Evolutionary conservation across 2,888 invertebrate species (phyloP).

Genomic region (Tetragonisca angustula): DNA sequence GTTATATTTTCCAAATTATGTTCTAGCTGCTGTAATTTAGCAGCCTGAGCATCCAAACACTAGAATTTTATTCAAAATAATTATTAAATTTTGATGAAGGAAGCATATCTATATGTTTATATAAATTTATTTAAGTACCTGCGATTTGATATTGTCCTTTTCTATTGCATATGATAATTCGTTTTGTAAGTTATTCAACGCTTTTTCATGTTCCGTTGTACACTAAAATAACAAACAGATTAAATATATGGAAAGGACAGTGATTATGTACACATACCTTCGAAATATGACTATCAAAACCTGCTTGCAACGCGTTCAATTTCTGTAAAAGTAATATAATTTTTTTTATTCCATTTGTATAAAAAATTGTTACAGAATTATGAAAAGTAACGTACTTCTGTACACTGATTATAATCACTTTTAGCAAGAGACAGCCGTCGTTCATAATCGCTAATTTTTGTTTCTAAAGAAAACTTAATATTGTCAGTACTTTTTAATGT

Average conservation of each 20-base stretch:
- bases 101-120: background rate
- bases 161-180: conserved; percentile 30
- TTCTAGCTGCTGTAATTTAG: conserved; percentile 58
- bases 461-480: conserved; percentile 11
- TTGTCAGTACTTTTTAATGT: conserved; percentile 18
- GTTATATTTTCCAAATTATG: conserved; percentile 42
- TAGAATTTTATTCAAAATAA: conserved; percentile 27
- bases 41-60: conserved; percentile 57
- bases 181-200: conserved; percentile 28
- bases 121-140: conserved; percentile 41
- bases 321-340: conserved; percentile 40
- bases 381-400: conserved; percentile 26
- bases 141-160: conserved; percentile 30
- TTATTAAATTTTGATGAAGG: background rate
- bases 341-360: background rate
- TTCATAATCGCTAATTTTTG: conserved; percentile 35
- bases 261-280: conserved; percentile 33
- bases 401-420: conserved; percentile 18
- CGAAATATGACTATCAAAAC: conserved; percentile 32
- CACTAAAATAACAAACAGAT: conserved; percentile 38
- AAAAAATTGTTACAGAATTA: conserved; percentile 14
- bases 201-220: conserved; percentile 39
- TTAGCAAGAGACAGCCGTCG: conserved; percentile 10
- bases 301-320: conserved; percentile 25
- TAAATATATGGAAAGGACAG: background rate